phyloP scores from a whole-genome alignment of 2,797 vertebrate genomes.

The Eleutherodactylus coqui region DNA sequence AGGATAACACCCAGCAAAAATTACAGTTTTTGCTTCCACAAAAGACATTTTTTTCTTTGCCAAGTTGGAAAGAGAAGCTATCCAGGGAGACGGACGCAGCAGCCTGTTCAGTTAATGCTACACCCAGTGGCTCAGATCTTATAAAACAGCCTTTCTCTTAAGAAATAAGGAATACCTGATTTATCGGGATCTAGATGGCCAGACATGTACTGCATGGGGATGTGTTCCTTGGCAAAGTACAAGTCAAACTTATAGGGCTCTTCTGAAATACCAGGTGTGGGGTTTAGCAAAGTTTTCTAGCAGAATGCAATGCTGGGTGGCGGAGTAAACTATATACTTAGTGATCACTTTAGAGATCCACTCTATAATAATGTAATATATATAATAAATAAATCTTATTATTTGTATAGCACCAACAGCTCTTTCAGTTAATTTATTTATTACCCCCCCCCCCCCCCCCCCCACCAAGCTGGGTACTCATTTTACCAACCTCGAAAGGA shows the following conservation, averaged over 20 bases:
- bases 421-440: no score
- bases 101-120: slow-evolving; percentile 65
- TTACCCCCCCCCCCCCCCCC: no score
- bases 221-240: slow-evolving; percentile 5
- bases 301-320: not conserved
- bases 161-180: slow-evolving; percentile 53
- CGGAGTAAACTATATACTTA: not conserved
- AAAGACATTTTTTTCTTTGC: slow-evolving; percentile 71
- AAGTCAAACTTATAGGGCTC: not conserved
- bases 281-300: no score
- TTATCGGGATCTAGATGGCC: not conserved
- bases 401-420: no score
- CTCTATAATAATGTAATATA: no score
- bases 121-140: slow-evolving; percentile 55
- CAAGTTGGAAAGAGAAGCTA: slow-evolving; percentile 70
- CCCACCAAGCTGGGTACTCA: no score
- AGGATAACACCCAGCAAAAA: slow-evolving; percentile 69
- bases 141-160: slow-evolving; percentile 70
- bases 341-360: not conserved
- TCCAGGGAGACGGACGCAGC: slow-evolving; percentile 72
- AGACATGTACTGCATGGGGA: not conserved
- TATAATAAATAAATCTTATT: no score
- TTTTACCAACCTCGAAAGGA: no score
- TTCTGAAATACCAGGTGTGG: not conserved
- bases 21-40: slow-evolving; percentile 53